phyloP scores from a whole-genome alignment of 2,797 vertebrate species.

The Sus cebifrons region DNA sequence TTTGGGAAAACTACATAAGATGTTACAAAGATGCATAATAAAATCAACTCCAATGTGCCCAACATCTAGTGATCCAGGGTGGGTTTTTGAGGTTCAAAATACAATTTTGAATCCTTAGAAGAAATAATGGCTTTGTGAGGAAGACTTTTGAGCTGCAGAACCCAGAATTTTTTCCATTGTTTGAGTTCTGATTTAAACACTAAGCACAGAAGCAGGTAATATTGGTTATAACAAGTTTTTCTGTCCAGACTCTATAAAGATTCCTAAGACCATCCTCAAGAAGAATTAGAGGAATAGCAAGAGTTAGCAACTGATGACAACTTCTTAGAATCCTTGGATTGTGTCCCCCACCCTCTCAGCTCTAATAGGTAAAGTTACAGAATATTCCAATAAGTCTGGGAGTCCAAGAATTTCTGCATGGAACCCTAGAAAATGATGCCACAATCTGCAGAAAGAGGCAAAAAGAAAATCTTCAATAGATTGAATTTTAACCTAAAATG shows the following conservation, averaged over 20 bases:
- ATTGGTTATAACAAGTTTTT: background rate
- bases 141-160: conserved; percentile 1
- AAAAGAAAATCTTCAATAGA: conserved; percentile 28
- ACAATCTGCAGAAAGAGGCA: background rate
- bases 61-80: background rate
- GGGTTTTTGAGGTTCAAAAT: conserved; percentile 12
- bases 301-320: background rate
- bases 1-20: background rate
- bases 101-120: conserved; percentile 3
- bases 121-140: background rate
- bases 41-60: background rate
- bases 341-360: background rate
- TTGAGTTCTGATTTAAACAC: background rate
- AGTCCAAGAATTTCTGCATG: background rate
- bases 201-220: background rate
- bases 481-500: conserved; percentile 21
- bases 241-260: background rate
- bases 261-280: background rate
- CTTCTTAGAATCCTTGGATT: background rate
- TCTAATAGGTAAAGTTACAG: background rate
- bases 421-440: background rate
- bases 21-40: background rate
- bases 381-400: background rate
- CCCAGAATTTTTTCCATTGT: background rate
- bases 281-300: background rate